phyloP scores from a whole-genome alignment of 2,888 invertebrate genomes.

The Melanostoma scalare region DNA sequence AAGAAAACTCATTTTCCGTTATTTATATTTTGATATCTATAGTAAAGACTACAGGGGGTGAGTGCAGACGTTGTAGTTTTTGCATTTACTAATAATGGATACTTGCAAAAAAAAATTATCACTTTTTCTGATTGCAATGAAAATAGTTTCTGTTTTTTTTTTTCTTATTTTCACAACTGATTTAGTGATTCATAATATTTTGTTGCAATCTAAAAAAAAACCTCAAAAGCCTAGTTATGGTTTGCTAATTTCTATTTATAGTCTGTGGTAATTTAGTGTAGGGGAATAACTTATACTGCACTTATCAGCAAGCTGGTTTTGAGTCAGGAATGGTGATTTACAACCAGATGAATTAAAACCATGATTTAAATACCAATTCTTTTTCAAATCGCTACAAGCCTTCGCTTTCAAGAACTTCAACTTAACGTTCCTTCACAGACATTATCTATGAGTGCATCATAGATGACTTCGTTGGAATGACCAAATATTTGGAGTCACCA shows the following conservation, averaged over 20 bases:
- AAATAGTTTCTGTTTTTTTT: slow-evolving; percentile 11
- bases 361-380: too few species aligned
- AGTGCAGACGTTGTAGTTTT: slow-evolving; percentile 14
- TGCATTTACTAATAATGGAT: background rate
- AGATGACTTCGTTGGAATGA: too few species aligned
- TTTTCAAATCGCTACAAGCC: too few species aligned
- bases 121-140: slow-evolving; percentile 25
- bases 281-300: too few species aligned
- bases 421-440: too few species aligned
- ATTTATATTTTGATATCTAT: slow-evolving; percentile 7
- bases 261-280: background rate
- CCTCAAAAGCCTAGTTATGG: too few species aligned
- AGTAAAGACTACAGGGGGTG: background rate
- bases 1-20: slow-evolving; percentile 36
- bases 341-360: too few species aligned
- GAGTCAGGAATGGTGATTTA: background rate
- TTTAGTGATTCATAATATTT: background rate
- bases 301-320: slow-evolving; percentile 4
- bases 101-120: background rate
- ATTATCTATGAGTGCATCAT: too few species aligned
- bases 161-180: slow-evolving; percentile 4
- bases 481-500: too few species aligned
- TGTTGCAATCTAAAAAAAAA: too few species aligned
- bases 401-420: too few species aligned
- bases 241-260: slow-evolving; percentile 1